Evolutionary conservation across 1,140 invertebrate species (phyloP).

Genomic region (Saccostrea glomerata): DNA sequence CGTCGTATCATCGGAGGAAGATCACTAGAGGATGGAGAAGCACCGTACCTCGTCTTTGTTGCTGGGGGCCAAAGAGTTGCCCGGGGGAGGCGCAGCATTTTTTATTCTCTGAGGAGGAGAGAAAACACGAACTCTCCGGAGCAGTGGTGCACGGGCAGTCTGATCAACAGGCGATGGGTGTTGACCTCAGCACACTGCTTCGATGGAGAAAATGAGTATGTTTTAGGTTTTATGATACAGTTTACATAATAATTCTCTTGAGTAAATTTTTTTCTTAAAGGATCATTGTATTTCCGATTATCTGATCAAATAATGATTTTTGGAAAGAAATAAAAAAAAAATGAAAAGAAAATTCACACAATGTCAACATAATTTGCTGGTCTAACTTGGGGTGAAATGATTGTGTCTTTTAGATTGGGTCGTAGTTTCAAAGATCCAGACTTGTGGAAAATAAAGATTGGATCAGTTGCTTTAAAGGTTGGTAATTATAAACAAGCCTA

Average conservation of each 20-base stretch:
- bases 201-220: slow-evolving; percentile 45
- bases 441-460: slow-evolving; percentile 5
- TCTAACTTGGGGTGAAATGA: too few relatives aligned
- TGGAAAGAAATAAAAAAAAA: too few relatives aligned
- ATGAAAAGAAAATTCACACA: too few relatives aligned
- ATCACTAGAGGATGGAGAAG: slow-evolving; percentile 55
- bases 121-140: neutral
- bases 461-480: neutral
- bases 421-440: neutral
- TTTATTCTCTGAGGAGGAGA: neutral
- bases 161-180: slow-evolving; percentile 89
- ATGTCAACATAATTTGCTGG: too few relatives aligned
- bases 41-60: slow-evolving; percentile 68
- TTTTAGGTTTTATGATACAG: neutral
- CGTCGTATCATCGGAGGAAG: slow-evolving; percentile 70
- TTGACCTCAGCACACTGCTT: slow-evolving; percentile 92
- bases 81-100: neutral
- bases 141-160: slow-evolving; percentile 91
- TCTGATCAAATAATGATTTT: too few relatives aligned
- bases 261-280: too few relatives aligned
- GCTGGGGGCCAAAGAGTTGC: neutral
- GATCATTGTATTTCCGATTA: too few relatives aligned
- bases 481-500: neutral
- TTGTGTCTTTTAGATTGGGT: neutral
- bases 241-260: too few relatives aligned